Conservation (phyloP, 92 coral and sea anemone genomes). For the Palythoa grandis region DNA sequence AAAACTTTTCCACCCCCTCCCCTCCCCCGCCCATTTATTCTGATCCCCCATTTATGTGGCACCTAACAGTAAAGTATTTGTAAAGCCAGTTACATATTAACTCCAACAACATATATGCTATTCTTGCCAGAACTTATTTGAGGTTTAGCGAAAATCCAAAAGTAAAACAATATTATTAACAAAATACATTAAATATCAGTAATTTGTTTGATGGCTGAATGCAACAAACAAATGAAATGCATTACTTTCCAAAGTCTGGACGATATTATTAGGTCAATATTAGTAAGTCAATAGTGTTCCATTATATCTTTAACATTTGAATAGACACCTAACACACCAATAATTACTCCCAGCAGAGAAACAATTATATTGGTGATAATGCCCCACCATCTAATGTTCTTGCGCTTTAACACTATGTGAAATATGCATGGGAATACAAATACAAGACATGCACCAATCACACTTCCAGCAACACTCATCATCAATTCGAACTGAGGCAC, state of each 20-base stretch:
- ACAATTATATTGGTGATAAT: slow-evolving; percentile 54
- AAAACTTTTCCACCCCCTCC: no score
- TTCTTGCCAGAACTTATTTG: no score
- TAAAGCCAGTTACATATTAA: no score
- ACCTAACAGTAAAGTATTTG: no score
- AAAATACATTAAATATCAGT: no score
- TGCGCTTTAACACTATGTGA: slow-evolving; percentile 75
- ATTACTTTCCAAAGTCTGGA: background rate
- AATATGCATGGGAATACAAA: slow-evolving; percentile 77
- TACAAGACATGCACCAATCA: slow-evolving; percentile 77
- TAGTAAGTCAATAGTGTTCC: background rate
- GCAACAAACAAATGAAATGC: background rate
- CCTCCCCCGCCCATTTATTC: no score
- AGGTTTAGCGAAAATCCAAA: no score
- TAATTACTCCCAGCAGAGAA: slow-evolving; percentile 63
- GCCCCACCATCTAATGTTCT: slow-evolving; percentile 55
- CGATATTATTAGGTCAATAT: background rate
- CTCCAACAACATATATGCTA: no score
- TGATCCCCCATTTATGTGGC: no score
- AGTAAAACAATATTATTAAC: no score
- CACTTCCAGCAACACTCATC: slow-evolving; percentile 83
- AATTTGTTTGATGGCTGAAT: no score
- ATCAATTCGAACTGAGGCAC: slow-evolving; percentile 82
- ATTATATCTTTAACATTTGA: slow-evolving; percentile 35
- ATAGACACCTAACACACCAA: slow-evolving; percentile 67